Evolutionary conservation across 2,797 vertebrate species (phyloP).

Genomic region (Microctenopoma lineatum): DNA sequence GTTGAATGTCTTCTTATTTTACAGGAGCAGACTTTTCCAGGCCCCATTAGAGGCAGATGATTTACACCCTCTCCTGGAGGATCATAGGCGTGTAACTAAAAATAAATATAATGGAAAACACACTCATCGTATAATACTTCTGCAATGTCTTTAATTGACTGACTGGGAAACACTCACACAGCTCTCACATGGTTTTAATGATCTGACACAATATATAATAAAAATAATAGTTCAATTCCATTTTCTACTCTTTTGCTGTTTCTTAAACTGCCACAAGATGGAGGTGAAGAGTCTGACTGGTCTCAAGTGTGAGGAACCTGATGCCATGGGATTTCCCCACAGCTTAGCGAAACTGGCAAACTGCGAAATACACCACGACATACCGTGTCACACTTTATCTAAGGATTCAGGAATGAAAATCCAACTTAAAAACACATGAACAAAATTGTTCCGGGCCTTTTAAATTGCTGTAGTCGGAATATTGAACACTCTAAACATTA

Average conservation of each 20-base stretch:
- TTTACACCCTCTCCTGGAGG: not conserved
- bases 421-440: not conserved
- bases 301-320: not conserved
- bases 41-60: slow-evolving; percentile 29
- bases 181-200: no score
- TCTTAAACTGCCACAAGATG: slow-evolving; percentile 25
- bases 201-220: no score
- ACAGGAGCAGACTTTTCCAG: not conserved
- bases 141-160: no score
- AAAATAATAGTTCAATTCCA: no score
- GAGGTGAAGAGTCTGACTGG: not conserved
- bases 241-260: no score
- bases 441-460: not conserved
- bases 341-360: not conserved
- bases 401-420: not conserved
- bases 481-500: not conserved
- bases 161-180: no score
- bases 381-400: not conserved
- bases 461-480: not conserved
- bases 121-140: no score
- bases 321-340: not conserved
- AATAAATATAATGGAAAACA: not conserved
- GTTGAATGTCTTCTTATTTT: not conserved
- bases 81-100: not conserved
- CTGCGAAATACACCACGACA: not conserved